A percentile compares a stretch with the other conserved stretches of the same genome.
Conservation (phyloP, 1,140 invertebrate species). For the Riptortus pedestris region DNA sequence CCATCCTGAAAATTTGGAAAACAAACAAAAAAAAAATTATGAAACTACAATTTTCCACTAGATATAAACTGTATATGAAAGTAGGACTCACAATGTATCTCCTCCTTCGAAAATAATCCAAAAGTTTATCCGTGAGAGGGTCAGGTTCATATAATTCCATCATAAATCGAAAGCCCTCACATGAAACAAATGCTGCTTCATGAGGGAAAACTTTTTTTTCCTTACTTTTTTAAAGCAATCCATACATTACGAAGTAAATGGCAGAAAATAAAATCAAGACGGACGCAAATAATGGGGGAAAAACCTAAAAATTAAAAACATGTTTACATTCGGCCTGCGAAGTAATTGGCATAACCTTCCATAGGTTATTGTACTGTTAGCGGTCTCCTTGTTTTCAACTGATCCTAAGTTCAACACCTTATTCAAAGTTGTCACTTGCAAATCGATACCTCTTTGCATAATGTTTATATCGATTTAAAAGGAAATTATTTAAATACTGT, state of each 20-base stretch:
- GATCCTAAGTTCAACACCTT: no score
- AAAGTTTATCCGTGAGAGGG: constrained; percentile 17
- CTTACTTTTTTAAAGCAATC: neutral
- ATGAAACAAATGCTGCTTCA: constrained; percentile 11
- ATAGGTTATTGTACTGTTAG: constrained; percentile 13
- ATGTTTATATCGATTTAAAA: no score
- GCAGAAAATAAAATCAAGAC: no score
- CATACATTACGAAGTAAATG: no score
- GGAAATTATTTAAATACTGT: no score
- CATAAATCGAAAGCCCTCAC: neutral
- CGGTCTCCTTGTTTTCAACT: constrained; percentile 9
- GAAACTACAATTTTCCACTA: no score
- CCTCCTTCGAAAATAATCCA: constrained; percentile 18
- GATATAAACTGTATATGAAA: neutral
- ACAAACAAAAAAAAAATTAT: neutral
- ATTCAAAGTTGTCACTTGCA: neutral
- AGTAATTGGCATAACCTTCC: neutral
- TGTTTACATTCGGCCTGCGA: neutral
- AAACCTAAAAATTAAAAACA: no score
- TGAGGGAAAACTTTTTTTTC: constrained; percentile 4
- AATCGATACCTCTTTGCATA: no score
- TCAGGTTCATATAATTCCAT: constrained; percentile 22
- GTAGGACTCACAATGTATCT: constrained; percentile 22
- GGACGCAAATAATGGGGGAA: no score
- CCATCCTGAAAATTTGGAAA: neutral